Evolutionary conservation across 1,140 invertebrate genomes (phyloP).

Genomic region (Spodoptera frugiperda): DNA sequence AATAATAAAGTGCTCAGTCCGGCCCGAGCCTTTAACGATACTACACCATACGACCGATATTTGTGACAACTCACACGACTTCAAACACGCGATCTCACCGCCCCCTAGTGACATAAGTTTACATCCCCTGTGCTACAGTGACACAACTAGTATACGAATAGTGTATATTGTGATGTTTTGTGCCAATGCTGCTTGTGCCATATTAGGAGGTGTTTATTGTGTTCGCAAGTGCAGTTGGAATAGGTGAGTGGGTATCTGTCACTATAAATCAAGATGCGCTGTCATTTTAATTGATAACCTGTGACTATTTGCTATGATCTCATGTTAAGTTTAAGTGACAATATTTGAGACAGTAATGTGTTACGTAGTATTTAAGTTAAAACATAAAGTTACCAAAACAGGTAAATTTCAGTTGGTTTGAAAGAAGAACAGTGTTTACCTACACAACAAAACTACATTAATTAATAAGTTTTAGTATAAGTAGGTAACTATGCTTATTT

Average conservation of each 20-base stretch:
- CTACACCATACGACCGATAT: slow-evolving; percentile 75
- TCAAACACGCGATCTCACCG: neutral
- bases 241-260: slow-evolving; percentile 57
- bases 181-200: slow-evolving; percentile 66
- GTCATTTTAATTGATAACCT: neutral
- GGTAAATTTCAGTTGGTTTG: no score
- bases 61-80: slow-evolving; percentile 43
- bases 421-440: no score
- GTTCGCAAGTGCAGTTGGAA: slow-evolving; percentile 53
- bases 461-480: no score
- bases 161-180: slow-evolving; percentile 72
- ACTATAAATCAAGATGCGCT: neutral
- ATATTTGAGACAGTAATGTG: neutral
- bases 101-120: slow-evolving; percentile 14
- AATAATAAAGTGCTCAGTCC: slow-evolving; percentile 83
- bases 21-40: slow-evolving; percentile 76
- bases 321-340: neutral
- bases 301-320: no score
- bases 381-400: no score
- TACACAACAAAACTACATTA: no score
- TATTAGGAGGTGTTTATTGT: slow-evolving; percentile 60
- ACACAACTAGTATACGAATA: slow-evolving; percentile 54
- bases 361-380: neutral
- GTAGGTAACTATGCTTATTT: no score
- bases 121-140: slow-evolving; percentile 50